Evolutionary conservation across 1,140 invertebrate genomes (phyloP), one percentile per base, ranked within the genome.

Genomic region (Halictus rubicundus): DNA sequence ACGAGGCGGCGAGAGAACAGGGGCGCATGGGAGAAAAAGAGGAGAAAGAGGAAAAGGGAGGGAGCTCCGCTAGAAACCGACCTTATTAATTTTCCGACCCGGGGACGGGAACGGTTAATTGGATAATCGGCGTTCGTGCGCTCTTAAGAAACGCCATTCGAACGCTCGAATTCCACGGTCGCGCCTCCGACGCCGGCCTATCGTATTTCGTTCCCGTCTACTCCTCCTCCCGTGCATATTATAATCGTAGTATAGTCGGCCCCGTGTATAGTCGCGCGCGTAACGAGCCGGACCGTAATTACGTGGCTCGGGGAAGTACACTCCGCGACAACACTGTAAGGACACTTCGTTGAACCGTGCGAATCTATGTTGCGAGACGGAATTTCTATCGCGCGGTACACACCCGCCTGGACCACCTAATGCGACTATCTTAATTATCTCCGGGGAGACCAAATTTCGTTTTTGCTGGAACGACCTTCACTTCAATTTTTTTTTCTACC

Each of bases 111-210:
- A 84, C 74, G 68, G 75, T 83, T 83, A 87, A 87, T 87, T 87
- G 85, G 85, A 87, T 87, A 87, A 87, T 87, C 74, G 85, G 37
- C 39, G 61, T 63, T 75, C 39, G 61, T 76, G 66, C 23, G 27
- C 49, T 32, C 32, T 52, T 21, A 60, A 73, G 80, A 74, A 78
- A 73, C 69, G 63, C 23, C 72, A 61, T 61, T 68, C 71, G 64
- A 25, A 63, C 76, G 63, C 37, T 72, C 68, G 68, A 76, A 84
- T 68, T 84, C 79, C 78, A 21, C 19, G 61, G 23, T 80, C 70
- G 80, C 80, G 75, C 39, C 63, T 73, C 42, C 46, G 37, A 52
- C 59, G 19, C 39, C n/a, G 59, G 12, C 59, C 42, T 70, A 80
- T 65, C 75, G 49, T 79, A 69, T 82, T 74, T 71, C 81, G 37